phyloP scores from a whole-genome alignment of 2,113 vertebrate species.

The Brachyhypopomus gauderio region DNA sequence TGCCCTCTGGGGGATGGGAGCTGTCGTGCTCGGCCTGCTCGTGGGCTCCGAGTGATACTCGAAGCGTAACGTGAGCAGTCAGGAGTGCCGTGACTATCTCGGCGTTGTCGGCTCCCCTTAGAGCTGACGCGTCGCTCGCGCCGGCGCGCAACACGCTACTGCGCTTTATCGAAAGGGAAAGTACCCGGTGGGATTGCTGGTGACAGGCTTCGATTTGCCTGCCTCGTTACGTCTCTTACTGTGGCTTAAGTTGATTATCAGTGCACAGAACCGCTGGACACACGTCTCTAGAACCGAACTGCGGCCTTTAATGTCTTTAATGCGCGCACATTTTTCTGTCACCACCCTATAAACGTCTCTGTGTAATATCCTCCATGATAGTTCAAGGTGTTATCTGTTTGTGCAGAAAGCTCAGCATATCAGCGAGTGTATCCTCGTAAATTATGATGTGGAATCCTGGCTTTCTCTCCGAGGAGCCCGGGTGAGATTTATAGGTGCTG shows the following conservation, averaged over 20 bases:
- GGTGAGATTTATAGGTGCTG: slow-evolving; percentile 52
- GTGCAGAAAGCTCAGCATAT: slow-evolving; percentile 14
- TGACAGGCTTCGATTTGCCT: slow-evolving; percentile 7
- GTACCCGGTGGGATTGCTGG: slow-evolving; percentile 4
- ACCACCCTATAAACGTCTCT: slow-evolving; percentile 23
- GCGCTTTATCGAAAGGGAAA: slow-evolving; percentile 20
- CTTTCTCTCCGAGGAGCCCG: slow-evolving; percentile 45
- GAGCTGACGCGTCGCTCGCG: slow-evolving; percentile 5
- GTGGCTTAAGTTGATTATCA: neutral
- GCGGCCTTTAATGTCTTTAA: slow-evolving; percentile 16
- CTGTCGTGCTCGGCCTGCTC: slow-evolving; percentile 53
- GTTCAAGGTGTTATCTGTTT: slow-evolving; percentile 37
- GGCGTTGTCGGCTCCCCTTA: slow-evolving; percentile 17
- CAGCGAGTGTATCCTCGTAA: slow-evolving; percentile 26
- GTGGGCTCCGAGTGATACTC: neutral
- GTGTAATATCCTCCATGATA: slow-evolving; percentile 12
- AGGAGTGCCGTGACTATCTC: slow-evolving; percentile 1
- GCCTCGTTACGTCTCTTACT: slow-evolving; percentile 6
- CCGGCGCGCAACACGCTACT: neutral
- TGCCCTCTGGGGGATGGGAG: slow-evolving; percentile 69
- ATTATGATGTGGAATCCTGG: slow-evolving; percentile 30
- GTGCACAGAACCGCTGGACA: slow-evolving; percentile 10
- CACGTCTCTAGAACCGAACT: neutral
- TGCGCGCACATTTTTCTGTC: slow-evolving; percentile 24
- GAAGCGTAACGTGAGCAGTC: neutral